Conservation (phyloP, 1,140 invertebrate species). For the Ladona fulva region DNA sequence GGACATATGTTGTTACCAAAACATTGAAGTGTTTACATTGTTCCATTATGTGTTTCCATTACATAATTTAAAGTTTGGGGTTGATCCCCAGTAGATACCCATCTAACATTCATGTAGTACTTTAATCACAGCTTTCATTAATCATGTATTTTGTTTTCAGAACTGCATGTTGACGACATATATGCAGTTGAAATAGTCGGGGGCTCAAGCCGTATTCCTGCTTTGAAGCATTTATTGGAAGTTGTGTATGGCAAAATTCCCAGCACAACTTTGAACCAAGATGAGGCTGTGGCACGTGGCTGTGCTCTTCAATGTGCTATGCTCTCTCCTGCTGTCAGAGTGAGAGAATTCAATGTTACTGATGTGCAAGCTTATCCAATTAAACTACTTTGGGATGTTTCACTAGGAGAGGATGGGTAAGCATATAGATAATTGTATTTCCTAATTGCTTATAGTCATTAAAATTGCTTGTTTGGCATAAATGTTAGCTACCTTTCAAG, state of each 20-base stretch:
- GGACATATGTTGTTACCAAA: too few species aligned
- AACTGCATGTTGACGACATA: constrained; percentile 75
- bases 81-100: too few species aligned
- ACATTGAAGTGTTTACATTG: too few species aligned
- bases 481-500: too few species aligned
- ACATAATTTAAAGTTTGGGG: too few species aligned
- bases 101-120: too few species aligned
- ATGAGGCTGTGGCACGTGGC: constrained; percentile 92
- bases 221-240: constrained; percentile 81
- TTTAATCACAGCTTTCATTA: too few species aligned
- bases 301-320: constrained; percentile 96
- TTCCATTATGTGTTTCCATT: too few species aligned
- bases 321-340: constrained; percentile 89
- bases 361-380: constrained; percentile 91
- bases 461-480: too few species aligned
- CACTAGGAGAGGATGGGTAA: constrained; percentile 49
- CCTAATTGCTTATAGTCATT: too few species aligned
- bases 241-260: constrained; percentile 76
- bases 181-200: constrained; percentile 93
- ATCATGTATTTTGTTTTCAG: constrained; percentile 41
- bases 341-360: constrained; percentile 86
- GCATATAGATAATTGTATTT: too few species aligned
- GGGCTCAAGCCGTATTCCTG: constrained; percentile 87
- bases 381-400: constrained; percentile 73
- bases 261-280: constrained; percentile 94